Conservation (phyloP, 23 tunicate genomes). For the Aplidium turbinatum region DNA sequence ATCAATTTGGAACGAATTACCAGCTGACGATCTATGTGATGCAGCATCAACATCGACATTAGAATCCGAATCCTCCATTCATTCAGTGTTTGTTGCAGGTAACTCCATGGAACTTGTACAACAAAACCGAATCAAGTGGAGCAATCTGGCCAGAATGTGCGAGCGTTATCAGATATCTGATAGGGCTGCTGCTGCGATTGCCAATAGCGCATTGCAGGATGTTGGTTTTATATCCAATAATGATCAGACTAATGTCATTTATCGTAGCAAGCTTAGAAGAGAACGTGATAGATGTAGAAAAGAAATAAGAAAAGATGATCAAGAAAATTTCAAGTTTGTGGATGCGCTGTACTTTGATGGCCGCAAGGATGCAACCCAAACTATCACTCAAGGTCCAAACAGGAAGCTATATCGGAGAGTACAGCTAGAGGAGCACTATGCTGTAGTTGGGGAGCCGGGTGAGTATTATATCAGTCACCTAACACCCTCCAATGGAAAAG, state of each 20-base stretch:
- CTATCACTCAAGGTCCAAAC: constrained; percentile 8
- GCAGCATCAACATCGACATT: constrained; percentile 14
- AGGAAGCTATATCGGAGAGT: constrained; percentile 3
- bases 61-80: not conserved
- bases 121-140: constrained; percentile 27
- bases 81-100: too few relatives aligned
- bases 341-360: constrained; percentile 26
- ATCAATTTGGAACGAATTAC: not conserved
- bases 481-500: constrained; percentile 26
- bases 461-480: constrained; percentile 23
- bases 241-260: constrained; percentile 7
- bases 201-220: constrained; percentile 23
- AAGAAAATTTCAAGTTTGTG: constrained; percentile 25
- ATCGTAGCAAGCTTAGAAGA: constrained; percentile 31
- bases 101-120: too few relatives aligned
- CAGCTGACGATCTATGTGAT: too few relatives aligned
- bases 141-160: constrained; percentile 26
- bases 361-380: constrained; percentile 35
- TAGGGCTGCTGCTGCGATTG: constrained; percentile 32
- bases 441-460: constrained; percentile 20
- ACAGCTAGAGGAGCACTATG: constrained; percentile 11
- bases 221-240: constrained; percentile 2
- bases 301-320: not conserved
- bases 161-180: constrained; percentile 19
- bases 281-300: constrained; percentile 14